Conservation (phyloP, 2,113 vertebrate species). For the Rhinolophus sinicus region DNA sequence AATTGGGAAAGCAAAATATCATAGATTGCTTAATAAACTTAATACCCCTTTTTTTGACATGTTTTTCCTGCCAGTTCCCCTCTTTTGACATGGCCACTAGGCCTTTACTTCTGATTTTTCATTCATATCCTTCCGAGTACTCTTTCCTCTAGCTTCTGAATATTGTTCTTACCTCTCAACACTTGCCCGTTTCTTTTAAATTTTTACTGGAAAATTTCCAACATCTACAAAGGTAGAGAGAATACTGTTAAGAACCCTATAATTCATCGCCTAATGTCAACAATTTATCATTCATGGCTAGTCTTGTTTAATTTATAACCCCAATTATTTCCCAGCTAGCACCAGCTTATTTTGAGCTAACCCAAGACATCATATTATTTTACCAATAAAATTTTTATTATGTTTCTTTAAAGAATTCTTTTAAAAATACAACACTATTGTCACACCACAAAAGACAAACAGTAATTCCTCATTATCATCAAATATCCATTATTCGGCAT, state of each 20-base stretch:
- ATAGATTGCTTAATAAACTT: background rate
- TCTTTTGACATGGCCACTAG: too few species aligned
- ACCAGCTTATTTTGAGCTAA: background rate
- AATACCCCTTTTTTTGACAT: background rate
- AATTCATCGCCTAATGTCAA: background rate
- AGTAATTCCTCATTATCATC: background rate
- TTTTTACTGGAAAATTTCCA: background rate
- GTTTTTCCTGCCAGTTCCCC: too few species aligned
- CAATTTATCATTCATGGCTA: background rate
- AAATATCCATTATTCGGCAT: background rate
- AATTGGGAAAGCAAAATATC: background rate
- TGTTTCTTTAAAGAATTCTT: background rate
- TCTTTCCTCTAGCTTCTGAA: background rate
- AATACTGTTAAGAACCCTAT: background rate
- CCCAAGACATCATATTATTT: background rate
- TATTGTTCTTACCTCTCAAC: background rate
- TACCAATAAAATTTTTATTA: background rate
- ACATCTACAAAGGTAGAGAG: background rate
- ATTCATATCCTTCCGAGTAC: too few species aligned
- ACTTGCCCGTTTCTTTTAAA: background rate
- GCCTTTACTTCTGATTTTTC: fast-evolving
- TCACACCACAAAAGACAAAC: background rate
- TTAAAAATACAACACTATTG: background rate
- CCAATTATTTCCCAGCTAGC: background rate
- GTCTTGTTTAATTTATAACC: background rate